Base-by-base conservation (phyloP, 2,888 invertebrate species). In the Megaustenia siamemsis region DNA sequence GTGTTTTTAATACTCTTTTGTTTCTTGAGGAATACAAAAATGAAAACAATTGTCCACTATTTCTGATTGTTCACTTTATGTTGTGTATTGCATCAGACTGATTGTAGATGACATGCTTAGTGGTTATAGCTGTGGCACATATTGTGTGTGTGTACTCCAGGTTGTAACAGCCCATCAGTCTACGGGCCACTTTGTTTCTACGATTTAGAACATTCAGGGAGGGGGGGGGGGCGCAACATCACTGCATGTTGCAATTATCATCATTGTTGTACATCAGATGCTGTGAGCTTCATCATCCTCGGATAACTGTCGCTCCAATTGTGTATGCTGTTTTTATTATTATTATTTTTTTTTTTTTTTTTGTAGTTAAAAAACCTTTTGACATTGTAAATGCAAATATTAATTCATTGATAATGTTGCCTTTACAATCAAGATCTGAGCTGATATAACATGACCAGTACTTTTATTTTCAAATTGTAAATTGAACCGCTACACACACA, bases 81-180 rank as follows among this genome's bases (percentile, higher is more conserved):
- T 69, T 83, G 68, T 83, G 68, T 49, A 69, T 77, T 83, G 24
- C 43, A 43, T 69, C 83, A 83, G 77, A 83, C 83, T 77, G 66
- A n/a, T 45, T 77, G 38, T 60, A 77, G 68, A 69, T 75, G 66
- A 63, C 76, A 77, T 83, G 77, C 66, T 68, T 83, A 56, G 28
- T 77, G 83, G 77, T 60, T 81, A 15, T 35, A 49, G 69, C 35
- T 73, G 28, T n/a, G 3, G 32, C 45, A 49, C 49, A 73, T 35
- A 49, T 28, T 45, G 43, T 76, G 32, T 32, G 43, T 76, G 32
- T 32, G 32, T 63, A 38, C 45, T 75, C 75, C 82, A 66, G 75
- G 63, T 45, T 75, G 82, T 45, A 35, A 53, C 35, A 56, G 15
- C 68, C 32, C n/a, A 21, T 40, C 43, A 32, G 32, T 76, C 35